phyloP scores from a whole-genome alignment of 2,888 invertebrate genomes.

The Folsomia candida region DNA sequence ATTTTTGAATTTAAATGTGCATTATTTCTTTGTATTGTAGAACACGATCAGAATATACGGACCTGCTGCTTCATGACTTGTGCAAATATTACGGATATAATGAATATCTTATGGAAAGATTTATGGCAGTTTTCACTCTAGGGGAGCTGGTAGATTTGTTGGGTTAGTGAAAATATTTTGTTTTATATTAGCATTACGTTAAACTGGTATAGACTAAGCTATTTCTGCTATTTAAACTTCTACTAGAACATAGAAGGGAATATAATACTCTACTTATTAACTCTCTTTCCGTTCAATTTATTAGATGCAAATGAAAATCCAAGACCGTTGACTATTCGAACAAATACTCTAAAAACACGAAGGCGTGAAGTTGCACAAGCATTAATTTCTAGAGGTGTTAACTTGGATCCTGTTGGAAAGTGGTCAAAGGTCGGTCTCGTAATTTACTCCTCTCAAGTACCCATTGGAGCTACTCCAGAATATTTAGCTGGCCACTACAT shows the following conservation, averaged over 20 bases:
- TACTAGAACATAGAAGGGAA: too few species aligned
- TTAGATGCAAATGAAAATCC: conserved; percentile 94
- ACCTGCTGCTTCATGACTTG: conserved; percentile 76
- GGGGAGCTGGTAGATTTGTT: conserved; percentile 81
- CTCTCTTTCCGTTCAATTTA: too few species aligned
- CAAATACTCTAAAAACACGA: conserved; percentile 90
- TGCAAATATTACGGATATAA: conserved; percentile 96
- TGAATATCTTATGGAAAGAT: conserved; percentile 85
- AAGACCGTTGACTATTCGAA: conserved; percentile 90
- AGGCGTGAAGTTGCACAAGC: conserved; percentile 90
- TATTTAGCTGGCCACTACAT: conserved; percentile 98
- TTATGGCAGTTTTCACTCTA: conserved; percentile 85
- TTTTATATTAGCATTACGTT: too few species aligned
- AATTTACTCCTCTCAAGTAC: conserved; percentile 92
- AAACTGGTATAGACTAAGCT: too few species aligned
- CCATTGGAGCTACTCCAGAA: conserved; percentile 97
- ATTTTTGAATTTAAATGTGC: neutral
- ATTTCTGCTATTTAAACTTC: too few species aligned
- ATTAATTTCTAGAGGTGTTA: conserved; percentile 92
- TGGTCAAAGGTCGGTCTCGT: conserved; percentile 99
- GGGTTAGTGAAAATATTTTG: too few species aligned
- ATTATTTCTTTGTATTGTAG: conserved; percentile 57
- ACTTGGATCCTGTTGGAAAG: conserved; percentile 95
- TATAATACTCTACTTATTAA: too few species aligned
- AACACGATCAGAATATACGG: conserved; percentile 76